Base-by-base conservation (phyloP, 2,113 vertebrate genomes). In the Paratilapia polleni region DNA sequence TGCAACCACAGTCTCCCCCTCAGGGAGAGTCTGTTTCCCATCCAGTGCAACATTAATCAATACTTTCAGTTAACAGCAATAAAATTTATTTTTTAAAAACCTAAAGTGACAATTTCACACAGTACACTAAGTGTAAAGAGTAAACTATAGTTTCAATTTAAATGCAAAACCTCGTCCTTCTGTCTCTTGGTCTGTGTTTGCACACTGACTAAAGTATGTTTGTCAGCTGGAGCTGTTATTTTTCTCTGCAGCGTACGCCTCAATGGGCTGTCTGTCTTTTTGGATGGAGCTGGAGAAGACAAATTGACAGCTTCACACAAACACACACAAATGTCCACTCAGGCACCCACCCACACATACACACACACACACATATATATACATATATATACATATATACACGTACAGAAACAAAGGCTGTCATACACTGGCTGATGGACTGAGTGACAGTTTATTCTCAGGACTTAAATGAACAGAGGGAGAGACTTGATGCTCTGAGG, bases 211-310 rank as follows among this genome's bases (percentile, higher is more conserved):
- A 93, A 94, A 94, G 92, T 93, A 34, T 91, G 92, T 94, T 94
- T 94, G 94, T 94, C 94, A 94, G 93, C 77, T 86, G 85, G 83
- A 89, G 91, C 91, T 93, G 93, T 93, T 94, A 90, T 94, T 94
- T 94, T 92, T 94, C 92, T 90, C 87, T 85, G 88, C 91, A 91
- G 94, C 92, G 84, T 90, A 93, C 88, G 91, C 93, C 93, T 94
- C 94, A 93, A 93, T 89, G 92, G 93, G 94, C 89, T 93, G 93
- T 94, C 93, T 93, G 93, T 93, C 90, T 93, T 88, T 87, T 89
- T 91, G 87, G 92, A 94, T 91, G 90, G 94, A 88, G 89, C 90
- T 54, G 82, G 91, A 87, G 88, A 87, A 91, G 90, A 94, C 87
- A 93, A 94, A 94, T 93, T 95, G 93, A 95, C 94, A 94, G 92